Base-by-base conservation (phyloP, 2,113 vertebrate species). In the Crotalus tigris region DNA sequence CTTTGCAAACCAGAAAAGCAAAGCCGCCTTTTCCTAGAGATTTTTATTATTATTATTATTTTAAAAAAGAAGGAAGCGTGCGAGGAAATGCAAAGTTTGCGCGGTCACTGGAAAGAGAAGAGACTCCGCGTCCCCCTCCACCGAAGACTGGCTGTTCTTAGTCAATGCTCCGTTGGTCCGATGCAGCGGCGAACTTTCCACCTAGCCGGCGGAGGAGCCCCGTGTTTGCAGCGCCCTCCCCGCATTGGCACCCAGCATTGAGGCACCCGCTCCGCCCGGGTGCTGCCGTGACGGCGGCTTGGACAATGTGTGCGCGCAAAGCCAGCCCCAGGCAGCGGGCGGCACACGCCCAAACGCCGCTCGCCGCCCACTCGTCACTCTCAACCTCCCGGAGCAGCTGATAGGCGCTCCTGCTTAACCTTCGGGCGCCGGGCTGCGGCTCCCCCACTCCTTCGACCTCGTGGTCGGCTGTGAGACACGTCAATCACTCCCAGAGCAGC, bases 181-280 rank as follows among this genome's bases (percentile, higher is more conserved):
- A 85, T 85, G 92, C 93, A 69, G 54, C 90, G 94, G 53, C 69
- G 93, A 94, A 94, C 95, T 96, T 95, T 94, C 95, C 96, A 95
- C 96, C 94, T 87, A 49, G 95, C 94, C 92, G 95, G 96, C 92
- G 96, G 95, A 51, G 95, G 94, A 90, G 64, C 93, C 94, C 94
- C 94, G 93, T 87, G 93, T n/a, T 92, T 91, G 93, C 95, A 90
- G 93, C 94, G 93, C 94, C 94, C 95, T 88, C 94, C 95, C 94
- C 94, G 95, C 96, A 96, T 96, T 96, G 96, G 95, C 96, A 92
- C 96, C 89, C 54, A 93, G 88, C 94, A 57, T 93, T 53, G 81
- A 54, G 44, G 81, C 91, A 17, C 44, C 91, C 24, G 55, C 29
- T 61, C 44, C n/a, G 4, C 33, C 61, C 81, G 10, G 46, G 46